A percentile compares a stretch with the other conserved stretches of the same genome.
Evolutionary conservation across 2,797 vertebrate genomes (phyloP).

Genomic region (Lerista edwardsae): DNA sequence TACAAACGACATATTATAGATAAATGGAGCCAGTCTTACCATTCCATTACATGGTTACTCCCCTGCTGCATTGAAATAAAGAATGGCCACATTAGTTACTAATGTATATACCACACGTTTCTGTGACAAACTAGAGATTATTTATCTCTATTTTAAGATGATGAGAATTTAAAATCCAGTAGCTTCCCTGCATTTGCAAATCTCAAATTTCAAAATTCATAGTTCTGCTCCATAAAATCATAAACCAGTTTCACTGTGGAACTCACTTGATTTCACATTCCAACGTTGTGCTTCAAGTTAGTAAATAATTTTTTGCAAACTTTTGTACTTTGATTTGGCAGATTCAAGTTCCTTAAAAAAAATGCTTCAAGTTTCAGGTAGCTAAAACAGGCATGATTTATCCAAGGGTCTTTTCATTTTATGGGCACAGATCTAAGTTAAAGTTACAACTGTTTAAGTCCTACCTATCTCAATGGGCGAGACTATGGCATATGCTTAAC

Average conservation of each 20-base stretch:
- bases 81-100: slow-evolving; percentile 10
- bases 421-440: not conserved
- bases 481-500: not conserved
- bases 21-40: slow-evolving; percentile 23
- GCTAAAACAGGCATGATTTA: not conserved
- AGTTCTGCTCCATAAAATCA: not conserved
- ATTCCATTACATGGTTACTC: slow-evolving; percentile 12
- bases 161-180: not conserved
- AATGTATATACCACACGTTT: not conserved
- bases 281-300: not conserved
- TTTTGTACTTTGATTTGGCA: not conserved
- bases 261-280: not conserved
- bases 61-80: slow-evolving; percentile 35
- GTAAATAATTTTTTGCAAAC: not conserved
- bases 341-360: not conserved
- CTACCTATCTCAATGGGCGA: not conserved
- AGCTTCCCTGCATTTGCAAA: not conserved
- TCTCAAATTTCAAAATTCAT: not conserved
- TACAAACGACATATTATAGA: not conserved
- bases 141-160: not conserved
- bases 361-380: not conserved
- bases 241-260: not conserved
- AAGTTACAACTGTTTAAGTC: not conserved
- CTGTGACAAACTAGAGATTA: not conserved
- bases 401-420: not conserved